Base-by-base conservation (phyloP, 2,113 vertebrate species). In the Oreotrochilus melanogaster region DNA sequence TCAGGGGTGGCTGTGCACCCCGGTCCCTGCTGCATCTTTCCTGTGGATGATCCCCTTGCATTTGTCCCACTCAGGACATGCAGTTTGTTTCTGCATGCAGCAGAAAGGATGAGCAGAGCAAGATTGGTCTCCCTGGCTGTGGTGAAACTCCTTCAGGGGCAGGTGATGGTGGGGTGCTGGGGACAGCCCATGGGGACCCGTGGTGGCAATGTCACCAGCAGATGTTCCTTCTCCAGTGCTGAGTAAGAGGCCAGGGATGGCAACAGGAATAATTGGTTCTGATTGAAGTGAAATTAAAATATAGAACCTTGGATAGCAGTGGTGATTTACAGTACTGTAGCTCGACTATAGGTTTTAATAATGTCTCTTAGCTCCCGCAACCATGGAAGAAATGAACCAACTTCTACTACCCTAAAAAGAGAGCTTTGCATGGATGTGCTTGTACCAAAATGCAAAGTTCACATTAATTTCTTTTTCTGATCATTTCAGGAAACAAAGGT, bases 201-300 rank as follows among this genome's bases (percentile, higher is more conserved):
- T 0, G 27, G 62, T 62, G 83, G 30, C 28, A 31, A 39, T 23
- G n/a, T 35, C 89, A 69, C 88, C 13, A 2, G 23, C 57, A 76
- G 62, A 19, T 69, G 70, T 50, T 93, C 79, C 61, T 86, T 92
- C 37, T 30, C 58, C 0, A 2, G 42, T 3, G 5, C 64, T 7
- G 70, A 78, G 64, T 14, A 54, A 88, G 81, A 84, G 64, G 47
- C 76, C 45, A 30, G 51, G 24, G 27, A 56, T 92, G 78, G 89
- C 39, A 73, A 92, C 39, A 4, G 11, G 28, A 81, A 78, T 92
- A 88, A 84, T 73, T 90, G 86, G 39, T 74, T 83, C 92, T 85
- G 91, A 95, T 78, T 95, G 76, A 70, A 90, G 70, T 47, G 71
- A 91, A 93, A 85, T 86, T 83, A 78, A 86, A 73, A 86, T 66